Base-by-base conservation (phyloP, 2,888 invertebrate genomes). In the Dynastes hyllus region DNA sequence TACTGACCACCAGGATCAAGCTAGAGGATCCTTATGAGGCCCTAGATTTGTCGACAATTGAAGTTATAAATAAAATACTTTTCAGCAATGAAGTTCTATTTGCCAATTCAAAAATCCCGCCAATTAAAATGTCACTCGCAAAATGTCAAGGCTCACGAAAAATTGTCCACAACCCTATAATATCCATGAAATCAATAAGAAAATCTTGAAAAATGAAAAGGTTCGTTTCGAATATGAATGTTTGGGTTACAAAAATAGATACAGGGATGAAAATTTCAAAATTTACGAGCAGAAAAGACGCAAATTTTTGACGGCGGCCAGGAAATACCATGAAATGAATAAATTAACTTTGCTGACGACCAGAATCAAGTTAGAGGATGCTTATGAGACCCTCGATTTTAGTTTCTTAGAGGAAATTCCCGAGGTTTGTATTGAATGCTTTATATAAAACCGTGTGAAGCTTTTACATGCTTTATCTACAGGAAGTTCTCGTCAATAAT, bases 221-320 rank as follows among this genome's bases (percentile, higher is more conserved):
- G 37, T 70, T 4, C 81, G 85, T 51, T 80, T 84, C 0, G 79
- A 83, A 32, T 77, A 81, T 4, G 87, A 87, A 77, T 81, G 84
- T 53, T 55, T 85, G n/a, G 86, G 85, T 29, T 82, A 82, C 11
- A 81, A 81, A 0, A 83, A 84, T 67, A 84, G 82, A 77, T 85
- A 86, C 75, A 82, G 86, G 53, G 85, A 87, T 73, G 85, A 87
- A 76, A 84, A 86, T 77, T 81, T 83, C n/a, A 79, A 83, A 65
- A 83, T 84, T 11, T 87, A 87, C 78, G 79, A 82, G 27, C 55
- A 78, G n/a, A 87, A 86, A 69, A 82, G 79, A 51, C 65, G 78
- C 0, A 80, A 83, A 76, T 87, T 87, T 76, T 70, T 82, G 16
- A 83, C 84, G 16, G 82, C 83, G 5, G 84, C 81, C 4, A 82